Evolutionary conservation across 1,140 invertebrate genomes (phyloP), one percentile per base, ranked within the genome.

Genomic region (Melitaea cinxia): DNA sequence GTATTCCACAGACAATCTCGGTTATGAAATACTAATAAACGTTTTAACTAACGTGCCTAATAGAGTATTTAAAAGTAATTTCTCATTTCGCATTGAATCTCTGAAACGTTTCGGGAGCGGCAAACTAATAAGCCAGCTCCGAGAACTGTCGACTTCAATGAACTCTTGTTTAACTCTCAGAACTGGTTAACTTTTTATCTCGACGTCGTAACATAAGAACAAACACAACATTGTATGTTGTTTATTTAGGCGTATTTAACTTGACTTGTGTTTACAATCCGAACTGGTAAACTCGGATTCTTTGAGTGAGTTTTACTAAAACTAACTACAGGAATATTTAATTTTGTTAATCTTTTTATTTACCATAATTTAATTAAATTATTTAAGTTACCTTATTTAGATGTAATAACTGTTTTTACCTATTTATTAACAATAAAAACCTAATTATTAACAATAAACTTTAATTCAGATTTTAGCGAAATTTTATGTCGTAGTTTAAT

Each of bases 131-230:
- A 42, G 37, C 37, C 14, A 42, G 37, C 37, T 15, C 12, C 14
- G 37, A 17, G 37, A 17, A 7, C 37, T 42, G 37, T 42, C 37
- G 37, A 42, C 37, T 42, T 42, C 14, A 17, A 9, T 42, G 37
- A 42, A 42, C 37, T 42, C 17, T 42, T 42, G 37, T 42, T 42
- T 42, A 42, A 42, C 37, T 42, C 37, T 5, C 5, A n/a, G 35
- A 37, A 37, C 37, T 42, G 37, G 5, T 42, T 42, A 42, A 42
- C 37, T 42, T 42, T 42, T 42, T 42, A 42, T 42, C 37, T 42
- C 37, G 37, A 42, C 37, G 37, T 42, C 37, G 37, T 42, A 42
- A 42, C 37, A 42, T 17, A 17, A 17, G 37, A 42, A 42, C 37
- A 42, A 42, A 37, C 35, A 37, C 35, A 37, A 37, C 14, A n/a